phyloP scores from a whole-genome alignment of 2,888 invertebrate genomes.

The Cosmia trapezina region DNA sequence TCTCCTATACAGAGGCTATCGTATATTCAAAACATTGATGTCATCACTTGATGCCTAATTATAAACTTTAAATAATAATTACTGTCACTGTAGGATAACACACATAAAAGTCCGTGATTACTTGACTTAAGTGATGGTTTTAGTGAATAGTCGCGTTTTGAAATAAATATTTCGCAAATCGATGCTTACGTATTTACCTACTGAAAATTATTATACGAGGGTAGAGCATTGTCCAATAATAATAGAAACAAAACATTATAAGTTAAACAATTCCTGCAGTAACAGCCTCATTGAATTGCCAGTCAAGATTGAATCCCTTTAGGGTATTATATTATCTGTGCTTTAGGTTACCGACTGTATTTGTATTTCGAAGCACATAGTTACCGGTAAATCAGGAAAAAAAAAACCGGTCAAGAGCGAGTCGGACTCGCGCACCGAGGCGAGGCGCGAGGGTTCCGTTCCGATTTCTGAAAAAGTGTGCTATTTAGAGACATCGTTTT shows the following conservation, averaged over 20 bases:
- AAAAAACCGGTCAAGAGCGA: not conserved
- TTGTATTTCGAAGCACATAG: not conserved
- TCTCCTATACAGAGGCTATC: constrained; percentile 79
- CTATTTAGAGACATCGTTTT: too few relatives aligned
- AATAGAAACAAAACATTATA: not conserved
- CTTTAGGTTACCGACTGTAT: not conserved
- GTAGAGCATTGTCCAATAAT: not conserved
- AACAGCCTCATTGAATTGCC: too few relatives aligned
- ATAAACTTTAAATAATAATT: constrained; percentile 66
- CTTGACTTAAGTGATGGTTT: constrained; percentile 12
- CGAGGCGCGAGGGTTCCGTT: too few relatives aligned
- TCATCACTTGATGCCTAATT: constrained; percentile 70
- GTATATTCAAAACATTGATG: constrained; percentile 74
- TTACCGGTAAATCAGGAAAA: not conserved
- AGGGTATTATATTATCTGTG: too few relatives aligned
- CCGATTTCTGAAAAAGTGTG: too few relatives aligned
- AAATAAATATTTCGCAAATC: not conserved
- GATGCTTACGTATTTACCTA: not conserved
- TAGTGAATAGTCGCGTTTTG: constrained; percentile 35
- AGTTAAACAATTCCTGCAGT: not conserved
- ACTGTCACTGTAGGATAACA: constrained; percentile 53
- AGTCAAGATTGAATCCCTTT: too few relatives aligned
- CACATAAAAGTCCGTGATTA: constrained; percentile 32
- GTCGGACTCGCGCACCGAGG: too few relatives aligned
- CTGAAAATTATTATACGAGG: not conserved